Percentiles rank a stretch among this genome's conserved stretches.
Evolutionary conservation across 1,140 invertebrate genomes (phyloP).

Genomic region (Paracyclopina nana): DNA sequence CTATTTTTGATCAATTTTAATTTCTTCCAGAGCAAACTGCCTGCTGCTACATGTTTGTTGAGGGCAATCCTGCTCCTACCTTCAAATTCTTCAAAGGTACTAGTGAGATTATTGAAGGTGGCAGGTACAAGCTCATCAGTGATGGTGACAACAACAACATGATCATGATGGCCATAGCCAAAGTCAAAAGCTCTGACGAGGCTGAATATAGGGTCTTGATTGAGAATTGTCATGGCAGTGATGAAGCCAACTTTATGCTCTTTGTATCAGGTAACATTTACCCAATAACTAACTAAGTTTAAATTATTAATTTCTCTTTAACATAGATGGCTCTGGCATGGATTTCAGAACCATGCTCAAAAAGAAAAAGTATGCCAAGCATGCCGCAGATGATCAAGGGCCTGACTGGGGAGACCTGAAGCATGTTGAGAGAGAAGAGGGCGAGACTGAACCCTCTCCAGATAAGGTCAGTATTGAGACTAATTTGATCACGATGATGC

Average conservation of each 20-base stretch:
- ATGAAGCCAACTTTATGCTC: conserved; percentile 78
- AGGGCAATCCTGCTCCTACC: conserved; percentile 76
- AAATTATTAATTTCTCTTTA: neutral
- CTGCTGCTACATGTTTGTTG: conserved; percentile 64
- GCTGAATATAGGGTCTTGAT: conserved; percentile 83
- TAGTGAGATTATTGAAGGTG: conserved; percentile 61
- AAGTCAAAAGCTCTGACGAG: conserved; percentile 90
- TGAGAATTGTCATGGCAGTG: conserved; percentile 78
- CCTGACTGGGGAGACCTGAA: conserved; percentile 80
- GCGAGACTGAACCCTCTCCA: too few species aligned
- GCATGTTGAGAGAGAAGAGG: conserved; percentile 77
- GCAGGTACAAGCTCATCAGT: conserved; percentile 72
- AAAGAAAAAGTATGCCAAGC: conserved; percentile 86
- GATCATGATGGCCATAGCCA: conserved; percentile 80
- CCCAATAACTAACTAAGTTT: neutral
- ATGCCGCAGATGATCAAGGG: conserved; percentile 67
- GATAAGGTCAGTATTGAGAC: conserved; percentile 48
- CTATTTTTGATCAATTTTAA: neutral
- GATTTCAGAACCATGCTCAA: conserved; percentile 96
- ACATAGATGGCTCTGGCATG: conserved; percentile 73
- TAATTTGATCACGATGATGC: too few species aligned
- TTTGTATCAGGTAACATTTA: conserved; percentile 67
- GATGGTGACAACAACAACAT: conserved; percentile 60
- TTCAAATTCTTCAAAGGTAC: conserved; percentile 82
- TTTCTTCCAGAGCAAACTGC: conserved; percentile 52